Percentiles rank a stretch among this genome's conserved stretches.
These are phyloP conservation scores for Ctenosaura bakeri DNA, from an alignment of 2,797 vertebrate genomes.

Conservation along the genomic window DNA sequence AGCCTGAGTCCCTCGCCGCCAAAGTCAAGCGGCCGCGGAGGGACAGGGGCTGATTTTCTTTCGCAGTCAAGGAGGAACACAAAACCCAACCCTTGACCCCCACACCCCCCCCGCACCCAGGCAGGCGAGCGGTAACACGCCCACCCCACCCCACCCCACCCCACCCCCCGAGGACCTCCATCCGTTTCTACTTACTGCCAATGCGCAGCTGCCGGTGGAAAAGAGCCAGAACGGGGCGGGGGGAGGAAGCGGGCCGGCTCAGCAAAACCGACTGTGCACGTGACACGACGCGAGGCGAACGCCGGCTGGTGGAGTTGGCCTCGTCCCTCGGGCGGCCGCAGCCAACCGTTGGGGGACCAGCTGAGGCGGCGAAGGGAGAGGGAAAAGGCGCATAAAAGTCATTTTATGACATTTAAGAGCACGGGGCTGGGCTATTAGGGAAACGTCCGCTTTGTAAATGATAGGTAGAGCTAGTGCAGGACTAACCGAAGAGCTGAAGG, in stretches of 20 bases:
- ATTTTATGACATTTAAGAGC: too few species aligned
- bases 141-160: rapidly evolving
- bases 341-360: neutral
- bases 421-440: too few species aligned
- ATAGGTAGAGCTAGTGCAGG: too few species aligned
- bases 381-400: too few species aligned
- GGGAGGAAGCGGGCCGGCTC: neutral
- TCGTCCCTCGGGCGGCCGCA: too few species aligned
- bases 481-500: too few species aligned
- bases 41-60: neutral
- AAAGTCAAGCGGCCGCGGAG: neutral
- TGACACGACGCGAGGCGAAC: neutral
- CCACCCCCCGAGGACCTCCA: neutral
- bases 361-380: too few species aligned
- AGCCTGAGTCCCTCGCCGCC: too few species aligned
- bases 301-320: too few species aligned
- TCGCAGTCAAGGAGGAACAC: too few species aligned
- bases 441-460: neutral
- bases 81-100: neutral
- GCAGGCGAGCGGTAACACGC: neutral
- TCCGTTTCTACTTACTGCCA: neutral
- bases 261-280: neutral
- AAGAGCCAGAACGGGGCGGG: neutral
- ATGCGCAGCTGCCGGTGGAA: neutral
- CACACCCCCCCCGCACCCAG: too few species aligned